Base-by-base conservation (phyloP, 2,888 invertebrate species). In the Sturmia bella region DNA sequence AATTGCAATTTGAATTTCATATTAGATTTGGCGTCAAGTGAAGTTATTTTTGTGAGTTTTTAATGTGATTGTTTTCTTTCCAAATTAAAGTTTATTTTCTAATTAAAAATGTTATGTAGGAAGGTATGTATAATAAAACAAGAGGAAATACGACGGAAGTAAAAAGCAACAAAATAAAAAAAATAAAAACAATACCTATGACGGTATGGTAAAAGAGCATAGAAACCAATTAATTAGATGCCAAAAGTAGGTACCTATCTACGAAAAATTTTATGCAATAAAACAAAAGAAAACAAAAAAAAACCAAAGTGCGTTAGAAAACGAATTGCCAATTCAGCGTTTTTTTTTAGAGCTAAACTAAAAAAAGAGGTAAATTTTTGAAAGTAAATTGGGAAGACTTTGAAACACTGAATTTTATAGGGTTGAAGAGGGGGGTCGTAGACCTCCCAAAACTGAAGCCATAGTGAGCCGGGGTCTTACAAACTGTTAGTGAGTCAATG, bases 61-160 rank as follows among this genome's bases (percentile, higher is more conserved):
- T 50, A 56, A 64, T 63, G 6, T n/a, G 52, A 37, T 32, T 19
- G 39, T 41, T 45, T 27, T 24, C n/a, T 5, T 24, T 61, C 32
- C 32, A 32, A 32, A 32, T 32, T 32, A 32, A 32, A 11, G n/a
- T 21, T 52, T 39, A 52, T 41, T n/a, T 45, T 32, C 13, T 21
- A 17, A 50, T 56, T 66, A n/a, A 48, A 74, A 73, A n/a, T n/a
- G n/a, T n/a, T n/a, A n/a, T n/a, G n/a, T n/a, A n/a, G n/a, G n/a
- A n/a, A 68, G 24, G 15, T 74, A 64, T 48, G 66, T 24, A n/a
- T 48, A 48, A 39, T 39, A 48, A 32, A 69, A 32, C 3, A 43
- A 39, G 48, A 59, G 75, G 57, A 75, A 59, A 48, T 50, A 50
- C 66, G 59, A 52, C 59, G 66, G 75, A 75, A 75, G 68, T 59